Evolutionary conservation across 2,888 invertebrate species (phyloP), one percentile per base, ranked within the genome.

Genomic region (Serripes groenlandicus): DNA sequence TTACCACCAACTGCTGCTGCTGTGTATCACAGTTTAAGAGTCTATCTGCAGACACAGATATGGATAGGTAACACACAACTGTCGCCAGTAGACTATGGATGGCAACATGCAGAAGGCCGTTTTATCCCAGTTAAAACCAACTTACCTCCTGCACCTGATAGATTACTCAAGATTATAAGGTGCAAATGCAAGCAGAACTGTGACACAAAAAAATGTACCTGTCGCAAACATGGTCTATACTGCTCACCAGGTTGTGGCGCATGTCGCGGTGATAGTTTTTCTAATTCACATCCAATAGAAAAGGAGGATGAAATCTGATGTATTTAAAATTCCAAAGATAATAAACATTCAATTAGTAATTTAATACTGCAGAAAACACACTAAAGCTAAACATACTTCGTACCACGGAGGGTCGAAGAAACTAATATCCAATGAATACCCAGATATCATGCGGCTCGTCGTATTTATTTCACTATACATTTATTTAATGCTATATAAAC

Each of bases 1-100:
- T 69, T 88, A 26, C 87, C 88, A 7, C 87, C 81, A 23, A 78
- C 85, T 68, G 56, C 85, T 21, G 81, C 81, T 60, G 83, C 89
- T 42, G 28, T 56, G 18, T 86, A 70, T 56, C 89, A 88, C 62
- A 75, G 80, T 66, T 21, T 79, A 11, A 54, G 85, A 15, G 81
- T 81, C 0, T 88, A 86, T 69, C 37, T 52, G 3, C 89, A 89
- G 60, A 60, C 72, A 3, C 81, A 87, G 28, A 34, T 52, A n/a
- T 89, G 84, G 87, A 77, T 75, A 4, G 81, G 72, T 4, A 66
- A 70, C 3, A 56, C 60, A 21, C 49, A 64, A 15, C 26, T 87
- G 4, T 7, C 74, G 9, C 79, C 81, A 11, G 26, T 26, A 18
- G 77, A 85, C 1, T 89, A 80, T 83, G 89, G 89, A 4, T 89